Base-by-base conservation (phyloP, 2,888 invertebrate species). In the Stictocephala bisonia region DNA sequence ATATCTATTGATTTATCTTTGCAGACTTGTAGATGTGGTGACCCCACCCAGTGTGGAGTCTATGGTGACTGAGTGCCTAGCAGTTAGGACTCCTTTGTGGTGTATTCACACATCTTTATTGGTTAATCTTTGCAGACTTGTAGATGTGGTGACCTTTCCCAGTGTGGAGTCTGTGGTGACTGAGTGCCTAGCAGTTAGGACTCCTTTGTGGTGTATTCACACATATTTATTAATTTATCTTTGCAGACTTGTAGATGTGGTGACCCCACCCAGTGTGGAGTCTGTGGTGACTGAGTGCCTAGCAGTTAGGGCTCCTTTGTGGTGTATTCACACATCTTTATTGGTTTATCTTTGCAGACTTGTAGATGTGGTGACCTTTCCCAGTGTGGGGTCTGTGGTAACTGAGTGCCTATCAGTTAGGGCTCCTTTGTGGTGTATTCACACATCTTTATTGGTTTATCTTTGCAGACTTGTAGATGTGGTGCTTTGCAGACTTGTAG, bases 401-500 rank as follows among this genome's bases (percentile, higher is more conserved):
- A 85, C 85, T 70, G 88, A 89, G 75, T 86, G 88, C 18, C 83
- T 90, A 44, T 85, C 86, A n/a, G n/a, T n/a, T n/a, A n/a, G n/a
- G n/a, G n/a, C n/a, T n/a, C n/a, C n/a, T n/a, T n/a, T n/a, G n/a
- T n/a, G n/a, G n/a, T n/a, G n/a, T n/a, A n/a, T n/a, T n/a, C n/a
- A n/a, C n/a, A n/a, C n/a, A n/a, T n/a, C n/a, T n/a, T n/a, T n/a
- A n/a, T n/a, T n/a, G n/a, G n/a, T n/a, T n/a, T n/a, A n/a, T n/a
- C n/a, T n/a, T n/a, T n/a, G n/a, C n/a, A n/a, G n/a, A n/a, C n/a
- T n/a, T n/a, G n/a, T n/a, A n/a, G n/a, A n/a, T n/a, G 20, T 85
- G 88, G 11, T 89, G 89, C 15, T 88, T 89, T 0, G 85, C n/a
- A n/a, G 75, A n/a, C n/a, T n/a, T n/a, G n/a, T n/a, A n/a, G n/a